A percentile compares a stretch with the other conserved stretches of the same genome.
phyloP scores from a whole-genome alignment of 1,140 invertebrate genomes.

The Pseudomyrmex flavicornis region DNA sequence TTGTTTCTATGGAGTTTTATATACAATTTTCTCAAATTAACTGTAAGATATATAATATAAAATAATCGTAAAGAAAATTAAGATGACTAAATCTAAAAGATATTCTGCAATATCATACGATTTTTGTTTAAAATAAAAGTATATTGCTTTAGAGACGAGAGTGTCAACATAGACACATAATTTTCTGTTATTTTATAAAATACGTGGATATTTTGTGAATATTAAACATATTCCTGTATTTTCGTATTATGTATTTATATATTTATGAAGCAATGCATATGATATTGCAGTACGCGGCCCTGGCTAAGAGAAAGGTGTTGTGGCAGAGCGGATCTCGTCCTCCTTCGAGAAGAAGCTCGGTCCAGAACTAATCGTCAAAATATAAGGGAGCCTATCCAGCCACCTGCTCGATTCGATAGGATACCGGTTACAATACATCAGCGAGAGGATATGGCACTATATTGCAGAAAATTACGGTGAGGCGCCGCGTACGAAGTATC shows the following conservation, averaged over 20 bases:
- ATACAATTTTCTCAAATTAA: no score
- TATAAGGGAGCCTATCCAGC: conserved; percentile 69
- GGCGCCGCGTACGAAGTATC: conserved; percentile 42
- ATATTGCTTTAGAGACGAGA: no score
- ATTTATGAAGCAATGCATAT: not conserved
- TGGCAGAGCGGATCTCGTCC: conserved; percentile 46
- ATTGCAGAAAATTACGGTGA: conserved; percentile 69
- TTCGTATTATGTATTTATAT: not conserved
- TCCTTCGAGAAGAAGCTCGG: conserved; percentile 71
- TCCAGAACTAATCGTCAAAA: conserved; percentile 80
- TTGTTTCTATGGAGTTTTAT: no score
- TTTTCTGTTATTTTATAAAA: conserved; percentile 36
- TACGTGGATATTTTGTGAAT: conserved; percentile 39
- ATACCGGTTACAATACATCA: conserved; percentile 65
- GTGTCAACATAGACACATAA: no score
- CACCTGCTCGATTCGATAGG: conserved; percentile 78
- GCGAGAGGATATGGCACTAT: conserved; percentile 32
- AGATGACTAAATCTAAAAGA: no score
- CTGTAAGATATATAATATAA: no score
- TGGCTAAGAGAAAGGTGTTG: conserved; percentile 64
- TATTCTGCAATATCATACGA: no score
- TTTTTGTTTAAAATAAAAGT: no score
- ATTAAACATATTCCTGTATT: conserved; percentile 24
- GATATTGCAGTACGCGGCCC: conserved; percentile 51
- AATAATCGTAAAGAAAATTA: no score